These are phyloP conservation scores for Muscicapa striata DNA, from an alignment of 2,797 vertebrate genomes.

Conservation along the genomic window DNA sequence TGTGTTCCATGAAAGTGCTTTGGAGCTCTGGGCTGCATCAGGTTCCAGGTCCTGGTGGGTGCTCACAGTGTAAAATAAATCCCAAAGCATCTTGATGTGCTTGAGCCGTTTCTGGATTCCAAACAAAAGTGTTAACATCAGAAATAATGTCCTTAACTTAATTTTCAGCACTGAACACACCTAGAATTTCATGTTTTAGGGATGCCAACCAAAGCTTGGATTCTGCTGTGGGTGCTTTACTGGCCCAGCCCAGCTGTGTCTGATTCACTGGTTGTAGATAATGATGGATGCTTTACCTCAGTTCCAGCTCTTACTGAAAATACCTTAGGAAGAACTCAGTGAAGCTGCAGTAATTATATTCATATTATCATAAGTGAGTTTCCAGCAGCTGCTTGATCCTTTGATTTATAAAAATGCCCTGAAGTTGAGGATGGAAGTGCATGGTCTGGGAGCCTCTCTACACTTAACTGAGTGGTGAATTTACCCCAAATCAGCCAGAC, in stretches of 20 bases:
- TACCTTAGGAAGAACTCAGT: background rate
- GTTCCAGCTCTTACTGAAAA: background rate
- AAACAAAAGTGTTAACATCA: background rate
- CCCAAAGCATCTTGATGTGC: background rate
- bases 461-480: background rate
- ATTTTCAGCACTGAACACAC: background rate
- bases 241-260: background rate
- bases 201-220: background rate
- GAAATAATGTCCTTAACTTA: background rate
- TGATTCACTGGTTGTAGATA: background rate
- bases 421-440: background rate
- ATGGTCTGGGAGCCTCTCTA: background rate
- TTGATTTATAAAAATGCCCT: background rate
- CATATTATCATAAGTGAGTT: background rate
- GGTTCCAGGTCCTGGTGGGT: background rate
- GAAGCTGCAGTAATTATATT: background rate
- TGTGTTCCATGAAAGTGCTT: background rate
- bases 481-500: background rate
- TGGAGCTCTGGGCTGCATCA: background rate
- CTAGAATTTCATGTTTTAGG: background rate
- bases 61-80: background rate
- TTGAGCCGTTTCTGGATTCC: background rate
- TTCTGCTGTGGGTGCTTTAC: background rate
- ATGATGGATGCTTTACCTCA: background rate
- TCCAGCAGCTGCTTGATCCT: background rate